Percentiles rank a stretch among this genome's conserved stretches.
Evolutionary conservation across 2,888 invertebrate species (phyloP).

Genomic region (Physocephala rufipes): DNA sequence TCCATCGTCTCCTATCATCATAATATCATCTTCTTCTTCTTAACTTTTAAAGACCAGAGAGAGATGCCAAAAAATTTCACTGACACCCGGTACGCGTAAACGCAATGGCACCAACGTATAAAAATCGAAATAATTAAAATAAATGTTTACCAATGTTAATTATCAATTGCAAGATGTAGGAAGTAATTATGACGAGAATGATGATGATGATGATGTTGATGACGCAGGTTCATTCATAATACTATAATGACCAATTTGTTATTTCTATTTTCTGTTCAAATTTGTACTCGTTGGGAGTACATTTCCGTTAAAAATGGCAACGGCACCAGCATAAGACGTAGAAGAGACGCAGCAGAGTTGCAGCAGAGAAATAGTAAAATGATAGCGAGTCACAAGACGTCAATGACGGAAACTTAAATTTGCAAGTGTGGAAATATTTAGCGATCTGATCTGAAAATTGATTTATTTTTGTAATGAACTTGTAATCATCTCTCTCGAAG

Average conservation of each 20-base stretch:
- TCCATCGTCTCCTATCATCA: slow-evolving; percentile 16
- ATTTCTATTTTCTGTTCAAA: slow-evolving; percentile 42
- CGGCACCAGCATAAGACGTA: slow-evolving; percentile 7
- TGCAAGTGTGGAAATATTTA: slow-evolving; percentile 26
- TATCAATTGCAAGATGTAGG: background rate
- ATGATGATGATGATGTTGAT: background rate
- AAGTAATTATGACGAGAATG: background rate
- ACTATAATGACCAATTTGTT: slow-evolving; percentile 35
- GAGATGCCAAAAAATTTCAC: slow-evolving; percentile 14
- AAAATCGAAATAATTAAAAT: slow-evolving; percentile 28
- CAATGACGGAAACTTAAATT: slow-evolving; percentile 40
- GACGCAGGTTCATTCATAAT: slow-evolving; percentile 39
- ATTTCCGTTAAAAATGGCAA: slow-evolving; percentile 40
- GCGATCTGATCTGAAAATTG: slow-evolving; percentile 20
- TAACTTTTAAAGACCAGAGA: slow-evolving; percentile 24
- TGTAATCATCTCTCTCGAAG: too few relatives aligned
- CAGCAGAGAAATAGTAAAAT: slow-evolving; percentile 6
- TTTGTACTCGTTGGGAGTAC: slow-evolving; percentile 36
- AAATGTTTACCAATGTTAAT: slow-evolving; percentile 18
- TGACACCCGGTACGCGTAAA: too few relatives aligned
- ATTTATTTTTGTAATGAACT: background rate
- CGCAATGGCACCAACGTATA: slow-evolving; percentile 27
- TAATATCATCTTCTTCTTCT: too few relatives aligned
- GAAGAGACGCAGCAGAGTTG: background rate
- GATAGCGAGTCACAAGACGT: background rate